Conservation (phyloP, 2,888 invertebrate genomes). For the Eupithecia pulchellata region DNA sequence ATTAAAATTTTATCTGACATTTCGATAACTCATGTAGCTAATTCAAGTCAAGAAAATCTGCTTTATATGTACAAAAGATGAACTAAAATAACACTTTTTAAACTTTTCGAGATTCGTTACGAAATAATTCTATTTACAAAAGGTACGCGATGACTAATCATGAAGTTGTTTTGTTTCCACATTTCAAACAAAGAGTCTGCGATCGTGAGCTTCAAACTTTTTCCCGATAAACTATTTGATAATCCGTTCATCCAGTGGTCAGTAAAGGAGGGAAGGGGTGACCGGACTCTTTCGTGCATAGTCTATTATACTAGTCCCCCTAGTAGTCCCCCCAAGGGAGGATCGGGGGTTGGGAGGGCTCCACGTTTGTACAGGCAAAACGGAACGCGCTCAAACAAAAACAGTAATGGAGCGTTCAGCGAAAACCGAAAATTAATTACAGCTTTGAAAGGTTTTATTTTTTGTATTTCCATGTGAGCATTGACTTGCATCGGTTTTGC, state of each 20-base stretch:
- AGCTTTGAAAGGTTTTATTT: conserved; percentile 65
- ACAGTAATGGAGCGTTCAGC: conserved; percentile 66
- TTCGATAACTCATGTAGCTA: not conserved
- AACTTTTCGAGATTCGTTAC: no score
- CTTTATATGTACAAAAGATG: not conserved
- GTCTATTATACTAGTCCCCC: conserved; percentile 66
- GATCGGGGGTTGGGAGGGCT: conserved; percentile 53
- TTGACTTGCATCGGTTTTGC: conserved; percentile 29
- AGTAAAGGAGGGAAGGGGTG: conserved; percentile 54
- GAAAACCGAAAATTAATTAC: conserved; percentile 81
- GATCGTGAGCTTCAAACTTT: conserved; percentile 56
- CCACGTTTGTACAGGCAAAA: conserved; percentile 72
- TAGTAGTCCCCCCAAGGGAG: conserved; percentile 53
- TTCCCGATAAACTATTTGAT: conserved; percentile 76
- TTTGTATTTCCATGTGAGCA: conserved; percentile 44
- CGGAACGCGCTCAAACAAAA: conserved; percentile 69
- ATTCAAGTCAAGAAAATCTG: not conserved
- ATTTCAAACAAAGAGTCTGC: conserved; percentile 40
- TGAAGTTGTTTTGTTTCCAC: not conserved
- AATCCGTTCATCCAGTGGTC: conserved; percentile 78
- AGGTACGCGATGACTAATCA: no score
- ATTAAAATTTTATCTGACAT: not conserved
- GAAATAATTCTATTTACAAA: no score
- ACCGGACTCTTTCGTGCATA: conserved; percentile 59
- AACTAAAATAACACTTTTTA: no score